Base-by-base conservation (phyloP, 2,888 invertebrate species). In the Drosophila algonquin region DNA sequence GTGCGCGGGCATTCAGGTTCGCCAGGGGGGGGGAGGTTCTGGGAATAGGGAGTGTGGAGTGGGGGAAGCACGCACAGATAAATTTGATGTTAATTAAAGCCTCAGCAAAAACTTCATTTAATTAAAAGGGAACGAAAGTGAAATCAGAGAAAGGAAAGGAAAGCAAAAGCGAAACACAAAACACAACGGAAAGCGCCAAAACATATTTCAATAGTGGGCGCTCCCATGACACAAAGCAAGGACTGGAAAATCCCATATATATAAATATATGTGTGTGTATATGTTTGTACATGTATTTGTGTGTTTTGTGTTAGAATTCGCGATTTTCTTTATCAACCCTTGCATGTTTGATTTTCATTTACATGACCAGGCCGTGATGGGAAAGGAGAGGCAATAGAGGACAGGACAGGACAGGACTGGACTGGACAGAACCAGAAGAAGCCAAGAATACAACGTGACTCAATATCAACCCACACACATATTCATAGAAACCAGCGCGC, bases 301-400 rank as follows among this genome's bases (percentile, higher is more conserved):
- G 63, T 7, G 2, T 40, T 73, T 62, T 63, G 51, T 79, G 18
- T 72, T 76, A 74, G 75, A 81, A 81, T 89, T 87, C 78, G 89
- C 90, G 89, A 90, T 90, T 90, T 90, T 82, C 83, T 81, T 80
- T 89, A 90, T 89, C 88, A 88, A 87, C 87, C 89, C 89, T 92
- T 91, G 91, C 92, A 91, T 92, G 92, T 92, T 90, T 91, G 90
- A 91, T 90, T 92, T 91, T 90, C 90, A 92, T 92, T 92, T 91
- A 89, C 88, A 91, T 89, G 89, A 88, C 81, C 81, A 80, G 79
- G 2, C 14, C n/a, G 72, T 55, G 63, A 63, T 52, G 40, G 18
- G n/a, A 52, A 32, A 27, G 52, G 54, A 14, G 27, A 45, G 51
- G 16, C 21, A n/a, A 14, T 9, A 63, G 60, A 74, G 61, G 5